These are phyloP conservation scores for Pica pica DNA, from an alignment of 2,113 vertebrate genomes.

Conservation along the genomic window DNA sequence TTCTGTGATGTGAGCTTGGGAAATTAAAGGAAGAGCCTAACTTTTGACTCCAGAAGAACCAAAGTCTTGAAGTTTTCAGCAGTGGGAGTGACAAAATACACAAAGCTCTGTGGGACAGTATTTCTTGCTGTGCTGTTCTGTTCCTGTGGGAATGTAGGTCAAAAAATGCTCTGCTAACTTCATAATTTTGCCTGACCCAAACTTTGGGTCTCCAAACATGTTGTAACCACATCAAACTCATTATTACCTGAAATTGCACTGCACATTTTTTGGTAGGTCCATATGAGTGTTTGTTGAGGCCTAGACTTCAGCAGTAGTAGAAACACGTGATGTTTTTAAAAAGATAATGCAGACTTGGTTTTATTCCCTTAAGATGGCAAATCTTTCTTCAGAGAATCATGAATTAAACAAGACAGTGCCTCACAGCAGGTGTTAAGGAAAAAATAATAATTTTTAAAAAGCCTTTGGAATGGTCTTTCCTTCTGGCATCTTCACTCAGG, in stretches of 20 bases:
- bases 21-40: neutral
- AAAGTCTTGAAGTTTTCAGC: neutral
- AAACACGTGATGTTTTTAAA: neutral
- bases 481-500: neutral
- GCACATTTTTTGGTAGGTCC: neutral
- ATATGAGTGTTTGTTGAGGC: neutral
- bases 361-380: neutral
- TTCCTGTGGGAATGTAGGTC: neutral
- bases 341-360: neutral
- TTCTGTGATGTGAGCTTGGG: neutral
- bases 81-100: neutral
- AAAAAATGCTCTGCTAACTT: neutral
- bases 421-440: neutral
- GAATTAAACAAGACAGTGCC: neutral
- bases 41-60: neutral
- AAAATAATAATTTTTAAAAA: neutral
- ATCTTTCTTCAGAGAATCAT: neutral
- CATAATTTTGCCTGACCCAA: neutral
- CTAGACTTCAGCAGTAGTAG: neutral
- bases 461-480: neutral
- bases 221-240: rapidly evolving
- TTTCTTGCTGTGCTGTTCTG: neutral
- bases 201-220: neutral
- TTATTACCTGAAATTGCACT: neutral
- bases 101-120: neutral